A percentile compares a stretch with the other conserved stretches of the same genome.
Evolutionary conservation across 2,888 invertebrate species (phyloP).

Genomic region (Drosophila heteroneura): DNA sequence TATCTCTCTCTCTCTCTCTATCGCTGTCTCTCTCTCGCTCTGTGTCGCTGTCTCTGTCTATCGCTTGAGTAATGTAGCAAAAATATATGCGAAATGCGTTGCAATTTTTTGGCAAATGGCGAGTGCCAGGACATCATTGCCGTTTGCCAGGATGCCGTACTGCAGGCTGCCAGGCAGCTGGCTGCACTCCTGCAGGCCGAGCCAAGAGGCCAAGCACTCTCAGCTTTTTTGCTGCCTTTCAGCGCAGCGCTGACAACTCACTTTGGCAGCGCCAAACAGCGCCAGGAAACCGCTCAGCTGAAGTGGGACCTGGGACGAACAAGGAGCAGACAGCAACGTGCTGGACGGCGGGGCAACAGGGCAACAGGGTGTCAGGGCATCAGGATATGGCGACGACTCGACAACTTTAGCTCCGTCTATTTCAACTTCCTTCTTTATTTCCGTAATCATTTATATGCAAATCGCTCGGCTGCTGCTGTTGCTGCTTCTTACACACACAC

Average conservation of each 20-base stretch:
- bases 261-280: slow-evolving; percentile 55
- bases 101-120: slow-evolving; percentile 47
- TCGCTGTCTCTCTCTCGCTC: background rate
- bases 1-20: background rate
- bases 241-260: slow-evolving; percentile 62
- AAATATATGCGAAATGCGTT: slow-evolving; percentile 71
- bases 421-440: slow-evolving; percentile 81
- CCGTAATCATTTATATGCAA: slow-evolving; percentile 82
- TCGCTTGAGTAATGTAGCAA: slow-evolving; percentile 62
- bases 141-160: slow-evolving; percentile 35
- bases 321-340: background rate
- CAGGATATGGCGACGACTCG: slow-evolving; percentile 44
- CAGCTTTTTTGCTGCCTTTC: slow-evolving; percentile 12
- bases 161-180: background rate
- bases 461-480: slow-evolving; percentile 65
- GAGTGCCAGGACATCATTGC: slow-evolving; percentile 48
- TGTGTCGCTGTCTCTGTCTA: background rate
- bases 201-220: slow-evolving; percentile 24
- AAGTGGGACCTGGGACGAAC: background rate
- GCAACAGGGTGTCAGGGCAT: background rate
- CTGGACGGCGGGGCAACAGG: background rate
- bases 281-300: slow-evolving; percentile 24
- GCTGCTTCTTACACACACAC: slow-evolving; percentile 34
- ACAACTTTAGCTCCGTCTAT: slow-evolving; percentile 66
- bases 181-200: slow-evolving; percentile 3